Base-by-base conservation (phyloP, 1,140 invertebrate genomes). In the Apis laboriosa region DNA sequence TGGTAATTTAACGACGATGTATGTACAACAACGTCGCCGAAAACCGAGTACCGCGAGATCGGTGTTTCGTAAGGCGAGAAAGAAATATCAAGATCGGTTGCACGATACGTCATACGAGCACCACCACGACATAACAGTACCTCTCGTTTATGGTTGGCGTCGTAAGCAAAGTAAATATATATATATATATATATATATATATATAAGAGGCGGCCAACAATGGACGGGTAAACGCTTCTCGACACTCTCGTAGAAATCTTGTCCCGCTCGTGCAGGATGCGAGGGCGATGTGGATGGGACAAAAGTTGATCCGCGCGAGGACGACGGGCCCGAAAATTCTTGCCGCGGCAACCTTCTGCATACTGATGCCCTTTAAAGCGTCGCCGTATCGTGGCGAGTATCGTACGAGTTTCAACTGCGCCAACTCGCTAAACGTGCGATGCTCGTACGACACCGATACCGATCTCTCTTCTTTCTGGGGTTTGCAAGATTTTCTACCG, bases 81-180 rank as follows among this genome's bases (percentile, higher is more conserved):
- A 86, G 73, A 87, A 87, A 84, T 84, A 87, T 87, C 73, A 61
- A 86, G 85, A 87, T 87, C 68, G 63, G 53, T 49, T 53, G 4
- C 49, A 19, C 53, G 85, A 87, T 87, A 87, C 77, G 81, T 77
- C 85, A 87, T 87, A 58, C 82, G 68, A 58, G 77, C 80, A 86
- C 67, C 77, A 73, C 58, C 60, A 77, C 34, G 61, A 80, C 77
- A 80, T 87, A 87, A 87, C 86, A 87, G 85, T 87, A 87, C 82
- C 73, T 87, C 73, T 84, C 58, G 85, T 55, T 87, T 80, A 84
- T 84, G 83, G 85, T 81, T 80, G 17, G 63, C 66, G 76, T 77
- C 77, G 86, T 73, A 75, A 80, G 55, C 86, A 72, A 84, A 77
- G 81, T 87, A 87, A 87, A 87, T 87, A 77, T 77, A 87, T 87